Evolutionary conservation across 1,140 invertebrate species (phyloP).

Genomic region (Linepithema humile): DNA sequence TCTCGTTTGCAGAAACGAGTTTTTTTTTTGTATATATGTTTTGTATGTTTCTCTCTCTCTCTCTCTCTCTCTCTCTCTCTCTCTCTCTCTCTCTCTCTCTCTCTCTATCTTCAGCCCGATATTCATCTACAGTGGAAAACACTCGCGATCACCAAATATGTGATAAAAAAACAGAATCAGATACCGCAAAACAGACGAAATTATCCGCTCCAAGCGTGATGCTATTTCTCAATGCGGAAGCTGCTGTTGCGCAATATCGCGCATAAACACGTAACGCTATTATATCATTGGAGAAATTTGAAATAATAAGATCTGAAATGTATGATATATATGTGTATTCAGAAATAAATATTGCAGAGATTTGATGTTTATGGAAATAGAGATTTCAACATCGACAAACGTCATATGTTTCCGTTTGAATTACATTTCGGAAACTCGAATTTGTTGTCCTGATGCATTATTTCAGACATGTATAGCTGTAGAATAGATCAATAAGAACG

Average conservation of each 20-base stretch:
- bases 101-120: not conserved
- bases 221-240: not conserved
- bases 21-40: too few relatives aligned
- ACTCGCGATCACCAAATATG: not conserved
- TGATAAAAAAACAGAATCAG: constrained; percentile 22
- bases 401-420: not conserved
- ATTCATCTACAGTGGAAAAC: not conserved
- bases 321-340: not conserved
- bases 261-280: not conserved
- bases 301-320: constrained; percentile 3
- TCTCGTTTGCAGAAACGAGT: constrained; percentile 13
- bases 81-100: too few relatives aligned
- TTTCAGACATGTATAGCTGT: too few relatives aligned
- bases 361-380: not conserved
- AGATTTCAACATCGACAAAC: not conserved
- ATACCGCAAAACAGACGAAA: constrained; percentile 1
- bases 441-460: not conserved
- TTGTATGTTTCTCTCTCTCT: too few relatives aligned
- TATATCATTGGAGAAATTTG: not conserved
- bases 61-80: too few relatives aligned
- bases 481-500: not conserved
- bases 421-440: not conserved
- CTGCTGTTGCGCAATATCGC: not conserved
- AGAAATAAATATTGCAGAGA: not conserved
- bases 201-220: not conserved